phyloP scores from a whole-genome alignment of 2,797 vertebrate species.

The Chelonia mydas region DNA sequence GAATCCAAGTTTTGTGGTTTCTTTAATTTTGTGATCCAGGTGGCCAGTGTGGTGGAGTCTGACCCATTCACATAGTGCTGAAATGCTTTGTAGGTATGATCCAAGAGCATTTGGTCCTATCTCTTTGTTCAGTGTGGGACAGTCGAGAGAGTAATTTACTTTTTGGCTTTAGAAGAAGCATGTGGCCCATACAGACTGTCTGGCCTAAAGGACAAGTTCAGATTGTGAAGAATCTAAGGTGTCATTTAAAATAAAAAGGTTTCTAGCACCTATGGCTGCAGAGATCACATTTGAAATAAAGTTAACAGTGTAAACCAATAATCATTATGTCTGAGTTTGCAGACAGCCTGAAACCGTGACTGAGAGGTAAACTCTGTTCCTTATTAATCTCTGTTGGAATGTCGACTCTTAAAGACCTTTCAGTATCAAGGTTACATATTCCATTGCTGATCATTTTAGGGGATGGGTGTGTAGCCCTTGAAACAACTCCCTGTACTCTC shows the following conservation, averaged over 20 bases:
- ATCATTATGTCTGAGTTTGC: neutral
- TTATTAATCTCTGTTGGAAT: neutral
- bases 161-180: neutral
- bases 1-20: neutral
- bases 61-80: neutral
- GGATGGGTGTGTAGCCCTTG: neutral
- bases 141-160: neutral
- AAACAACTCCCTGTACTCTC: too few species aligned
- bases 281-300: neutral
- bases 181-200: neutral
- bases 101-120: neutral
- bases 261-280: neutral
- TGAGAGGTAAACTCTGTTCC: neutral
- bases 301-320: neutral
- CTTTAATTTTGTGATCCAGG: neutral
- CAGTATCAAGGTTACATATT: neutral
- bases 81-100: neutral
- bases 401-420: neutral
- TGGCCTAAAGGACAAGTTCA: neutral
- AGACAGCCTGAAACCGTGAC: neutral
- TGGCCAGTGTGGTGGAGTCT: neutral
- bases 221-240: neutral
- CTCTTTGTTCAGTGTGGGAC: neutral
- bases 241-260: neutral
- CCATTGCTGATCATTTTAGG: neutral